Evolutionary conservation across 1,140 invertebrate genomes (phyloP).

Genomic region (Trichonephila clavata): DNA sequence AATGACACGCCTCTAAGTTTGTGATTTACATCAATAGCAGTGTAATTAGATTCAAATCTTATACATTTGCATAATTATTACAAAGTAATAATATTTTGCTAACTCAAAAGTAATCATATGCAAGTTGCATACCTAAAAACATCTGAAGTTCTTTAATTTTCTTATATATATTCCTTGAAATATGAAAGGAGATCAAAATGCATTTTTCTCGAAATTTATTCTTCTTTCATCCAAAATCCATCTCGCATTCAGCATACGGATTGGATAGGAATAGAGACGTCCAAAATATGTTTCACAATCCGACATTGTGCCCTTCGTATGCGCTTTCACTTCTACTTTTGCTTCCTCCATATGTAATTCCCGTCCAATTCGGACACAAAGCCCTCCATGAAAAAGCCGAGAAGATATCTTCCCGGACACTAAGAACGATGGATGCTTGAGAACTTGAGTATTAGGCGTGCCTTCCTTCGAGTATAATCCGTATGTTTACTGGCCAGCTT

Average conservation of each 20-base stretch:
- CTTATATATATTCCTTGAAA: too few relatives aligned
- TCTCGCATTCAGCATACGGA: conserved; percentile 9
- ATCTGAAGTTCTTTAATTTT: too few relatives aligned
- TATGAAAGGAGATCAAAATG: too few relatives aligned
- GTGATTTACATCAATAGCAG: too few relatives aligned
- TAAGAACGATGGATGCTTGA: conserved; percentile 33
- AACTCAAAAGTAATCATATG: too few relatives aligned
- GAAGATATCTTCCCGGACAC: conserved; percentile 3
- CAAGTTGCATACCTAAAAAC: too few relatives aligned
- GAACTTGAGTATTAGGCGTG: neutral
- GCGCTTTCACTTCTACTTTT: conserved; percentile 25
- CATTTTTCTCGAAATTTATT: too few relatives aligned
- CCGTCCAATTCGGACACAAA: conserved; percentile 28
- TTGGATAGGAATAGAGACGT: conserved; percentile 31
- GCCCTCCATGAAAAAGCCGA: neutral
- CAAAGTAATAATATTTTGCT: too few relatives aligned
- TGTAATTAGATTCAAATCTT: too few relatives aligned
- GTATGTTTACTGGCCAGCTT: conserved; percentile 37
- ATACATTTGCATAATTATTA: too few relatives aligned
- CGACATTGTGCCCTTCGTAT: neutral
- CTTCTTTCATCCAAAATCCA: neutral
- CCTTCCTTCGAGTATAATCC: neutral
- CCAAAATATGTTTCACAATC: conserved; percentile 40
- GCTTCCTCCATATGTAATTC: neutral
- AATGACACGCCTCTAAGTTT: too few relatives aligned